These are phyloP conservation scores for Dromas ardeola DNA, from an alignment of 2,113 vertebrate genomes.

Conservation along the genomic window DNA sequence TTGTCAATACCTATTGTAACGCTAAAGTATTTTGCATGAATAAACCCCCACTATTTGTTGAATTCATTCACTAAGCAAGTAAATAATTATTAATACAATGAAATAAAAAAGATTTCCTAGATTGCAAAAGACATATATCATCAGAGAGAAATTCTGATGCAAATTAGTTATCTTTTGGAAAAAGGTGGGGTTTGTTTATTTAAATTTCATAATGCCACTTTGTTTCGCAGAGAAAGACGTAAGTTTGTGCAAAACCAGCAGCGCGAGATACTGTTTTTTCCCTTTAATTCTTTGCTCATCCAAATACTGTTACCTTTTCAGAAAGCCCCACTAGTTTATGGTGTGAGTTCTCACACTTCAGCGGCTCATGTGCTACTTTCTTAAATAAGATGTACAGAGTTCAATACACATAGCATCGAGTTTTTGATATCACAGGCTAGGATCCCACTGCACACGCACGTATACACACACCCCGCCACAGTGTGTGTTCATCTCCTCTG, in stretches of 20 bases:
- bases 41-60: background rate
- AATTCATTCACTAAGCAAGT: background rate
- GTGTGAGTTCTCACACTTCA: background rate
- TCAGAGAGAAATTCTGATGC: background rate
- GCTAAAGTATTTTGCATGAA: background rate
- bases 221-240: background rate
- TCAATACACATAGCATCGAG: fast-evolving
- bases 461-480: fast-evolving
- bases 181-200: background rate
- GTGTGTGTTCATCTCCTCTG: background rate
- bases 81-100: background rate
- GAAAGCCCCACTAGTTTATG: background rate
- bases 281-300: background rate
- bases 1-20: background rate
- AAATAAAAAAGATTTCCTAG: background rate
- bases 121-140: background rate
- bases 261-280: fast-evolving
- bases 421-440: background rate
- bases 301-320: background rate
- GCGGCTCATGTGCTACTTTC: fast-evolving
- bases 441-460: fast-evolving
- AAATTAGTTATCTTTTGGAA: background rate
- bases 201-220: background rate
- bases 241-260: background rate
- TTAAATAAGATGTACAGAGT: fast-evolving